A percentile compares a stretch with the other conserved stretches of the same genome.
phyloP scores from a whole-genome alignment of 2,113 vertebrate genomes.

The Mus musculus region DNA sequence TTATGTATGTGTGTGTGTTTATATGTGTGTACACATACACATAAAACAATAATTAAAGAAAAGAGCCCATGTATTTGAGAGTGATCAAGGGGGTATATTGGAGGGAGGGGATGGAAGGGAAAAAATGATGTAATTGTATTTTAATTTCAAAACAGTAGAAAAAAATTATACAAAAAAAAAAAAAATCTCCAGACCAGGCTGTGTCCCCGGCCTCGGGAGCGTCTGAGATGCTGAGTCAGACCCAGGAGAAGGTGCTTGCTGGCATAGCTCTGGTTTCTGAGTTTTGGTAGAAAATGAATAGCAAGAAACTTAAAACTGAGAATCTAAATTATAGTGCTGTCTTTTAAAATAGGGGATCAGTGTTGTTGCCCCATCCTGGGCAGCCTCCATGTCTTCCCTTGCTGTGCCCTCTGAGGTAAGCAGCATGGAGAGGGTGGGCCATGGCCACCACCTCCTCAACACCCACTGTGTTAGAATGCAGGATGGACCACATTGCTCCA shows the following conservation, averaged over 20 bases:
- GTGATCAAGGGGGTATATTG: not conserved
- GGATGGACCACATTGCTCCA: not conserved
- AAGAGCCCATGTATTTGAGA: not conserved
- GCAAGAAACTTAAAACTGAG: not conserved
- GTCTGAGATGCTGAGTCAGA: not conserved
- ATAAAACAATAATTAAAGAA: not conserved
- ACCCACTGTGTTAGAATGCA: not conserved
- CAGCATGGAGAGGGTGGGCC: too few species aligned
- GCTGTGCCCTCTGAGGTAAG: not conserved
- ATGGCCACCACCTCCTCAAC: not conserved
- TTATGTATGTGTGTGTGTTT: not conserved
- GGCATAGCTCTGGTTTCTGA: not conserved
- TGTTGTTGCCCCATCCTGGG: not conserved
- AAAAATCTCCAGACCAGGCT: not conserved
- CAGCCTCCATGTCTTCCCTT: fast-evolving
- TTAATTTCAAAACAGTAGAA: not conserved
- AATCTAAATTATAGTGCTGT: not conserved
- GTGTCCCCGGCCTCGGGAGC: not conserved
- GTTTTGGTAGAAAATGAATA: not conserved
- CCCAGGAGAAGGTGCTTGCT: not conserved
- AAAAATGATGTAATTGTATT: not conserved
- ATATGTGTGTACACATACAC: not conserved
- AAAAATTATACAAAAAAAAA: not conserved
- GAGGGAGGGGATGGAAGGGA: not conserved
- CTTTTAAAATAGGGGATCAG: not conserved